A percentile compares a stretch with the other conserved stretches of the same genome.
Conservation (phyloP, 2,797 vertebrate species). For the Artibeus lituratus region DNA sequence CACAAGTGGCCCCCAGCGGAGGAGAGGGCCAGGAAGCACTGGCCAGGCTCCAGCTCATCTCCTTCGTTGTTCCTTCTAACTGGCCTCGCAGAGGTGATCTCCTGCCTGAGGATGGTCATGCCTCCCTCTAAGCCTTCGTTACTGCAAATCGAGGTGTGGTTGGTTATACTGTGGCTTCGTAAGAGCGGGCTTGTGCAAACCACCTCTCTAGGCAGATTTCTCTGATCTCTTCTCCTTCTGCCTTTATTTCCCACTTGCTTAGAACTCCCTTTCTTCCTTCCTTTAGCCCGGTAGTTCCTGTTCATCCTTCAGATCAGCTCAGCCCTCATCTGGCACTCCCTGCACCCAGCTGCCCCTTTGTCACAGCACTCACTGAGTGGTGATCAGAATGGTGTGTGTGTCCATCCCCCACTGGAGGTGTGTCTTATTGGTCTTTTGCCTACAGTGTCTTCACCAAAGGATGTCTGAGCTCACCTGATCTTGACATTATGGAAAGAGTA, state of each 20-base stretch:
- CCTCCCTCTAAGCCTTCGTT: background rate
- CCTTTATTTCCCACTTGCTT: background rate
- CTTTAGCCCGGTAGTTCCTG: background rate
- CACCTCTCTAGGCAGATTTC: background rate
- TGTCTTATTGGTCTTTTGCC: background rate
- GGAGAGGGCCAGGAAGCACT: accelerated
- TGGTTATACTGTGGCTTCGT: background rate
- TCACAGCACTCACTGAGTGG: background rate
- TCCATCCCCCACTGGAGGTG: background rate
- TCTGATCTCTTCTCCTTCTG: background rate
- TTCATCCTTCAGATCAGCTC: background rate
- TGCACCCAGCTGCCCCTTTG: background rate
- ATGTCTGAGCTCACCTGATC: background rate
- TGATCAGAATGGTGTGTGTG: background rate
- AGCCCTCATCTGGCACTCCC: background rate
- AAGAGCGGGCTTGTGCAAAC: background rate
- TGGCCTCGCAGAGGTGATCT: background rate
- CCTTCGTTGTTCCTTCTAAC: background rate
- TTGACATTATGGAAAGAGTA: background rate
- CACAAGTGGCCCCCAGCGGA: background rate
- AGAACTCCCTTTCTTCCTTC: background rate
- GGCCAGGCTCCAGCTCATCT: background rate
- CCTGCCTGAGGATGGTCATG: background rate
- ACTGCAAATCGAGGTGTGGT: background rate
- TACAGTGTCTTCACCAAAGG: background rate